Conservation (phyloP, 1,140 invertebrate species). For the Limonius californicus region DNA sequence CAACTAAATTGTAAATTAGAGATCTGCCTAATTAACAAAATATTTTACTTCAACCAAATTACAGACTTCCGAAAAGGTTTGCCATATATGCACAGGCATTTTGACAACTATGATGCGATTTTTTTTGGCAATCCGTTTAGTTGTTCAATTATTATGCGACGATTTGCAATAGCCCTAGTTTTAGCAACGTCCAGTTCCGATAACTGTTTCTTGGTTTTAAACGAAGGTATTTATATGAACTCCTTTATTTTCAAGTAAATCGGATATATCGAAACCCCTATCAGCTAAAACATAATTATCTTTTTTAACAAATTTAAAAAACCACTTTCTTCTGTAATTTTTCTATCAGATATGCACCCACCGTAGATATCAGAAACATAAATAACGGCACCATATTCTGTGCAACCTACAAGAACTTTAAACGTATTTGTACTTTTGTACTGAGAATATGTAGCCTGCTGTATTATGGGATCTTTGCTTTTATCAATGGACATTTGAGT, state of each 20-base stretch:
- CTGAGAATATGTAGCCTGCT: conserved; percentile 15
- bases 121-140: conserved; percentile 6
- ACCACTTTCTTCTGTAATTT: conserved; percentile 9
- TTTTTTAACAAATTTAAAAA: conserved; percentile 8
- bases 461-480: background rate
- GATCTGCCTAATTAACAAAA: no score
- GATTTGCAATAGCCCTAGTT: conserved; percentile 15
- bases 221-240: conserved; percentile 9
- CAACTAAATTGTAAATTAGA: no score
- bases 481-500: background rate
- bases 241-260: background rate
- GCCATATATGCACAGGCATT: no score
- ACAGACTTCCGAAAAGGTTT: no score
- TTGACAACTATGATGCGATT: no score
- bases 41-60: no score
- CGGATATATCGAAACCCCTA: conserved; percentile 16
- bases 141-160: conserved; percentile 13
- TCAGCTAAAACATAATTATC: conserved; percentile 15
- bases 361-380: conserved; percentile 14
- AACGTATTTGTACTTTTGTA: conserved; percentile 18
- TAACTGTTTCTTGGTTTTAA: background rate
- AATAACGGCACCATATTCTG: background rate
- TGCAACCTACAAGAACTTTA: conserved; percentile 4
- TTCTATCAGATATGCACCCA: conserved; percentile 10
- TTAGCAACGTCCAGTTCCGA: background rate